Evolutionary conservation across 64 coral and sea anemone genomes (phyloP).

Genomic region (Trachythela sp.): DNA sequence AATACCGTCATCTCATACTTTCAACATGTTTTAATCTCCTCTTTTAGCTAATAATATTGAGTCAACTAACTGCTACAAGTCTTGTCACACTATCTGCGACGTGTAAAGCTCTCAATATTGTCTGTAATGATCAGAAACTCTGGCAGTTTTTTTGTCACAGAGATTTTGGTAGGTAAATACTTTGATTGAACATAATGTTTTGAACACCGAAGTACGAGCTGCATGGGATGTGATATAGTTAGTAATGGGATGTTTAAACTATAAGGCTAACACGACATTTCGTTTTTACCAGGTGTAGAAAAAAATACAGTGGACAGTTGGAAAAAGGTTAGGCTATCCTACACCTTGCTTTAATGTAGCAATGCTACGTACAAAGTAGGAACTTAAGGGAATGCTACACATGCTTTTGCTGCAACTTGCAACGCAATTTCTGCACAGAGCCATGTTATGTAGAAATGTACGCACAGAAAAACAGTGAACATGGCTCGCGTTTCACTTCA

Average conservation of each 20-base stretch:
- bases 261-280: background rate
- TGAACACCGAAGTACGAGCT: background rate
- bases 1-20: background rate
- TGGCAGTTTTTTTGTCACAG: constrained; percentile 3
- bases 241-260: background rate
- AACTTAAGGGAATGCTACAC: too few species aligned
- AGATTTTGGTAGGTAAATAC: background rate
- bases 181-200: background rate
- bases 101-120: background rate
- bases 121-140: background rate
- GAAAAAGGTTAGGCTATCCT: background rate
- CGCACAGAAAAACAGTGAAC: too few species aligned
- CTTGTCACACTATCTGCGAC: background rate
- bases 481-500: too few species aligned
- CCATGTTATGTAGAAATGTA: too few species aligned
- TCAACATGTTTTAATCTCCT: background rate
- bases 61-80: background rate
- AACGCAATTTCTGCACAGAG: too few species aligned
- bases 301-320: background rate
- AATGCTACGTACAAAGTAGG: too few species aligned
- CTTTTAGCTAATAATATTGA: background rate
- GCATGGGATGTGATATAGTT: background rate
- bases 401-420: too few species aligned
- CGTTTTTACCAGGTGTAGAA: background rate
- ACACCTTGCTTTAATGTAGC: too few species aligned